phyloP scores from a whole-genome alignment of 2,113 vertebrate species.

The Calonectris borealis region DNA sequence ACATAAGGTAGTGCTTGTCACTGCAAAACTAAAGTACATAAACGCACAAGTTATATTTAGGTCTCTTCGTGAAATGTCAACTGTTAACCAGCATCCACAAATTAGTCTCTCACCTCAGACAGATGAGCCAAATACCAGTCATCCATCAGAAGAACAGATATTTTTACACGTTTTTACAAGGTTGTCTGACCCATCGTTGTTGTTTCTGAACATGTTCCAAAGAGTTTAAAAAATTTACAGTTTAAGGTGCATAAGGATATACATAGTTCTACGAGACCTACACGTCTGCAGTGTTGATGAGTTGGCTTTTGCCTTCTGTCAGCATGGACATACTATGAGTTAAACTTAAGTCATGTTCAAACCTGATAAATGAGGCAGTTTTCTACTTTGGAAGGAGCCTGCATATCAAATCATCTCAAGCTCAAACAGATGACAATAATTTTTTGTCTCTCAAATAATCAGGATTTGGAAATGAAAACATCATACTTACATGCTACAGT shows the following conservation, averaged over 20 bases:
- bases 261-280: background rate
- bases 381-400: background rate
- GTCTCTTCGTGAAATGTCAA: background rate
- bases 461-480: conserved; percentile 7
- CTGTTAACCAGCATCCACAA: background rate
- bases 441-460: background rate
- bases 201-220: background rate
- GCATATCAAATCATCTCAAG: background rate
- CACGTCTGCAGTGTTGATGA: too few relatives aligned
- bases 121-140: background rate
- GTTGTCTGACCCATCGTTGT: background rate
- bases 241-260: background rate
- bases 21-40: background rate
- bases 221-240: background rate
- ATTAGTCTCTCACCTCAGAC: background rate
- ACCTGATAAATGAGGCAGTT: background rate
- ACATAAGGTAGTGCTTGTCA: background rate
- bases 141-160: background rate
- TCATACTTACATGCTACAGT: background rate
- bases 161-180: background rate
- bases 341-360: background rate
- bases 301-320: background rate
- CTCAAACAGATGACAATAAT: background rate
- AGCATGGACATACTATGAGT: background rate
- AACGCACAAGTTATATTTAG: background rate